A percentile compares a stretch with the other conserved stretches of the same genome.
Conservation (phyloP, 2,113 vertebrate species). For the Grus americana region DNA sequence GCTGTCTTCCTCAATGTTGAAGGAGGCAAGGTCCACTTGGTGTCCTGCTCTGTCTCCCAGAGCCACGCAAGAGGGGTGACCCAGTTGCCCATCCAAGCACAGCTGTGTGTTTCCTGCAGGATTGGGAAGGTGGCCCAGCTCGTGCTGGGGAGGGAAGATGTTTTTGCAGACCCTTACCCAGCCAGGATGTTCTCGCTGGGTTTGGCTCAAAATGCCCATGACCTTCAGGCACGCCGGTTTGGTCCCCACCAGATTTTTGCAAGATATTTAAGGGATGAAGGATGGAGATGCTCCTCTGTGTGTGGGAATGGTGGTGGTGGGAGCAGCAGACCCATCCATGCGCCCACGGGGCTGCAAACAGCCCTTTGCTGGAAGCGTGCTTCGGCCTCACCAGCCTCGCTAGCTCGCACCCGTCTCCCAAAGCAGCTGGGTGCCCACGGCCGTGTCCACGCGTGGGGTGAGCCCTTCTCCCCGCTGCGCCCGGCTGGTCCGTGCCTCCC, state of each 20-base stretch:
- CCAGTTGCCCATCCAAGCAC: neutral
- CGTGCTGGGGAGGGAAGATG: neutral
- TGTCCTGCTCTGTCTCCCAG: neutral
- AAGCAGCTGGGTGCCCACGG: neutral
- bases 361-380: accelerated
- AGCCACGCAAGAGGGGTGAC: neutral
- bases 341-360: neutral
- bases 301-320: neutral
- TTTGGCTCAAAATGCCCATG: neutral
- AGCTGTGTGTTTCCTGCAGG: neutral
- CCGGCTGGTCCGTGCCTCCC: accelerated
- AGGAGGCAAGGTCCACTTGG: neutral
- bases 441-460: accelerated
- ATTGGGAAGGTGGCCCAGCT: neutral
- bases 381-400: accelerated
- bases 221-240: neutral
- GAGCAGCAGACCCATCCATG: neutral
- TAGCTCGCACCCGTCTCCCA: accelerated
- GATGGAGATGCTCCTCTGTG: neutral
- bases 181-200: neutral
- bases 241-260: neutral
- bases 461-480: neutral
- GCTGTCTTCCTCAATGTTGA: accelerated
- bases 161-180: neutral
- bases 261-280: neutral